These are phyloP conservation scores for Mus spicilegus DNA, from an alignment of 2,113 vertebrate species.

Conservation along the genomic window DNA sequence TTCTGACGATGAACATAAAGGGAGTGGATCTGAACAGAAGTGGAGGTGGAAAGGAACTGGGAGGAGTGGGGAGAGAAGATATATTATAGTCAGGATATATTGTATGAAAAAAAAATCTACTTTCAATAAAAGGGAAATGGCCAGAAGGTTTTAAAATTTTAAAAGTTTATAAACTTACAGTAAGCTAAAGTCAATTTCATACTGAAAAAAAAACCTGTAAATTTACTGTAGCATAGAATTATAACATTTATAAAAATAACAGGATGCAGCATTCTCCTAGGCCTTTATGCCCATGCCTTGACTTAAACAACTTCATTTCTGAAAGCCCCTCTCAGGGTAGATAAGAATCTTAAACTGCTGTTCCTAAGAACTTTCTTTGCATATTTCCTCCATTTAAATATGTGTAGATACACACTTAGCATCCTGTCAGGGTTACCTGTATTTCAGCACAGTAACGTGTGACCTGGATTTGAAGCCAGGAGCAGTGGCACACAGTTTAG, in stretches of 20 bases:
- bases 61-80: not conserved
- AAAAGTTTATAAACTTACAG: not conserved
- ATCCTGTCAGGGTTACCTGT: not conserved
- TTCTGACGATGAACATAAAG: not conserved
- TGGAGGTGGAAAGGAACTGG: not conserved
- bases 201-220: not conserved
- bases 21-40: not conserved
- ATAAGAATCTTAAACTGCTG: not conserved
- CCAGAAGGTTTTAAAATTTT: not conserved
- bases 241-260: not conserved
- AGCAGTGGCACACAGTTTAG: not conserved
- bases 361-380: not conserved
- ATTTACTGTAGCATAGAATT: not conserved
- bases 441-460: not conserved
- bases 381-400: not conserved
- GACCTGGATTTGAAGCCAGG: not conserved
- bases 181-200: not conserved
- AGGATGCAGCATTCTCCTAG: not conserved
- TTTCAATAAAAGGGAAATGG: not conserved
- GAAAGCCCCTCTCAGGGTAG: not conserved
- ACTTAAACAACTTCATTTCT: not conserved
- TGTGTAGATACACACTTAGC: not conserved
- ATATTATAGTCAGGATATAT: not conserved
- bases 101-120: not conserved
- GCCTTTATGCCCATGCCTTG: not conserved